Conservation (phyloP, 2,888 invertebrate species). For the Parasteatoda lunata region DNA sequence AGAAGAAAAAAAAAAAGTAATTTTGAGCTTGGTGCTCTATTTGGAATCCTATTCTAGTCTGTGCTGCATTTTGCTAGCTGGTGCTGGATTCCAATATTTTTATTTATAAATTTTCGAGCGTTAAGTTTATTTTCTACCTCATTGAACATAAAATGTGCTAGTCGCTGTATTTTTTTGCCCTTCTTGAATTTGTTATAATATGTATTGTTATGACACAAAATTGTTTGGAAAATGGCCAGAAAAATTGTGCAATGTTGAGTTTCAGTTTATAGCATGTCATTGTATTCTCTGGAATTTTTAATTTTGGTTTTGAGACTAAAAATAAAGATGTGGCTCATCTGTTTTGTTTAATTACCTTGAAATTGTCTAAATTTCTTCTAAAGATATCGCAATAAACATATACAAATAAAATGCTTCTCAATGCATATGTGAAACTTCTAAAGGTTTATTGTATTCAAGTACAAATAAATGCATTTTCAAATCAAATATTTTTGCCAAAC, state of each 20-base stretch:
- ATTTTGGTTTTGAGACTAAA: too few relatives aligned
- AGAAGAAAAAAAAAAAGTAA: background rate
- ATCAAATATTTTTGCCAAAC: slow-evolving; percentile 64
- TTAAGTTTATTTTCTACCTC: slow-evolving; percentile 13
- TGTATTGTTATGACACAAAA: background rate
- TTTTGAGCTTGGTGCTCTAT: slow-evolving; percentile 7
- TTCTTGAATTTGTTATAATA: background rate
- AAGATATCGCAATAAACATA: too few relatives aligned
- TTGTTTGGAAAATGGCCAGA: background rate
- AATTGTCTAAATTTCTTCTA: too few relatives aligned
- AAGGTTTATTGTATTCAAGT: slow-evolving; percentile 46
- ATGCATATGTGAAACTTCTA: slow-evolving; percentile 4
- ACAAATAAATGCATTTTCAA: slow-evolving; percentile 66
- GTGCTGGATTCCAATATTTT: slow-evolving; percentile 7
- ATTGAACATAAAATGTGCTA: slow-evolving; percentile 16
- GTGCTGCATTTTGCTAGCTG: background rate
- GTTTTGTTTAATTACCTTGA: too few relatives aligned
- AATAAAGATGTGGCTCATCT: too few relatives aligned
- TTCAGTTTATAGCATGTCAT: too few relatives aligned
- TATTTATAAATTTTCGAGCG: background rate
- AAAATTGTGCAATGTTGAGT: background rate
- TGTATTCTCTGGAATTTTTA: too few relatives aligned
- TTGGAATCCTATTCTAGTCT: slow-evolving; percentile 11
- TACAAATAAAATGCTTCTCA: background rate
- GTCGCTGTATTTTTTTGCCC: slow-evolving; percentile 9